These are phyloP conservation scores for Tetramorium parvispinum DNA, from an alignment of 1,140 invertebrate species.

Conservation along the genomic window DNA sequence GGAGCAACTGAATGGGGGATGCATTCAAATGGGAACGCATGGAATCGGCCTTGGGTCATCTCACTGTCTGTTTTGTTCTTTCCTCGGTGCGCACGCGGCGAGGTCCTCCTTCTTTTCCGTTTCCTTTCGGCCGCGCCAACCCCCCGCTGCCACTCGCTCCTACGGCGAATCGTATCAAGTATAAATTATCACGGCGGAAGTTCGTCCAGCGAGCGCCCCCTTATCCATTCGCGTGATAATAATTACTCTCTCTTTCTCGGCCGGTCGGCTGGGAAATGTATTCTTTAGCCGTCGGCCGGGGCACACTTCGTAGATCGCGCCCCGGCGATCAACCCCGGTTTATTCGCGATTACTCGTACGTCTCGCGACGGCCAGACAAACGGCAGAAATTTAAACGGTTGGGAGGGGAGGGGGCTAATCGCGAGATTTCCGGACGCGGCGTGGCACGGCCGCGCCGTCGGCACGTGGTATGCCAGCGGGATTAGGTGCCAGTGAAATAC, in stretches of 20 bases:
- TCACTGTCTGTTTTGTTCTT: constrained; percentile 34
- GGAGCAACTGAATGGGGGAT: not conserved
- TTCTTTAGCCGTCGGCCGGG: constrained; percentile 71
- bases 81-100: not conserved
- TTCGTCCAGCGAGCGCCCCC: constrained; percentile 70
- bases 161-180: constrained; percentile 63
- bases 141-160: not conserved
- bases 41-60: constrained; percentile 58
- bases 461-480: constrained; percentile 42
- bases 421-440: constrained; percentile 63
- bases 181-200: constrained; percentile 76
- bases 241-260: constrained; percentile 74
- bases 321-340: constrained; percentile 60
- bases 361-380: constrained; percentile 17
- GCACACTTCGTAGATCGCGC: constrained; percentile 71
- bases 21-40: constrained; percentile 64
- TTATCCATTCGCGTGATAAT: constrained; percentile 76
- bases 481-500: constrained; percentile 68
- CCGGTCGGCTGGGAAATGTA: constrained; percentile 67
- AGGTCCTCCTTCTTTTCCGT: not conserved
- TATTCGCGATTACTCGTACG: constrained; percentile 67
- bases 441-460: not conserved
- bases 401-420: not conserved
- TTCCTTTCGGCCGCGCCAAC: not conserved
- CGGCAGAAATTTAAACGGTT: not conserved